Evolutionary conservation across 2,797 vertebrate genomes (phyloP).

Genomic region (Trematomus bernacchii): DNA sequence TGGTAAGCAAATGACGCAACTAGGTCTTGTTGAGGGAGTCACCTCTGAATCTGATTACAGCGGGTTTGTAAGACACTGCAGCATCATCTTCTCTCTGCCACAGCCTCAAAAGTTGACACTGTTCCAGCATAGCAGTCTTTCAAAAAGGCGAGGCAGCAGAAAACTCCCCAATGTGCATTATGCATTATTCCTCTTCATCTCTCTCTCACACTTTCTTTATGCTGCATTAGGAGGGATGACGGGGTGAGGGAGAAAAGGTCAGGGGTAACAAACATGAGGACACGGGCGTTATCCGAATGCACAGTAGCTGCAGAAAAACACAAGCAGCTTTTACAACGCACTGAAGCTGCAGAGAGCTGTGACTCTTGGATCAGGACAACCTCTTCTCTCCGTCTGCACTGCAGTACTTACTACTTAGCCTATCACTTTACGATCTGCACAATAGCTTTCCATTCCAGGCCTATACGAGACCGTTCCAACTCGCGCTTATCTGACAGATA

Average conservation of each 20-base stretch:
- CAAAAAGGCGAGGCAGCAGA: slow-evolving; percentile 70
- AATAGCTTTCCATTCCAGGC: slow-evolving; percentile 40
- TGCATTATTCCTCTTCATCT: slow-evolving; percentile 62
- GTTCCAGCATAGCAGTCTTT: slow-evolving; percentile 70
- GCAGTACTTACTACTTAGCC: slow-evolving; percentile 71
- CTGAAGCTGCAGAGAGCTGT: slow-evolving; percentile 57
- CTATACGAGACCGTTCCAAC: slow-evolving; percentile 48
- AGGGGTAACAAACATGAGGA: slow-evolving; percentile 48
- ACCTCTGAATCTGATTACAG: slow-evolving; percentile 71
- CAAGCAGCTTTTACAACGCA: slow-evolving; percentile 46
- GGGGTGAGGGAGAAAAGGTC: slow-evolving; percentile 53
- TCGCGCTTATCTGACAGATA: slow-evolving; percentile 56
- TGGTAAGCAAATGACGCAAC: slow-evolving; percentile 58
- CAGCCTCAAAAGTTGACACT: slow-evolving; percentile 63
- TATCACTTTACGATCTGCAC: slow-evolving; percentile 56
- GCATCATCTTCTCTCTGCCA: slow-evolving; percentile 53
- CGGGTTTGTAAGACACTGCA: slow-evolving; percentile 65
- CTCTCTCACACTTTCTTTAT: slow-evolving; percentile 19
- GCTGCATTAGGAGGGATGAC: slow-evolving; percentile 28
- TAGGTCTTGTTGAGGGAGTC: slow-evolving; percentile 56
- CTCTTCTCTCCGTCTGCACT: slow-evolving; percentile 66
- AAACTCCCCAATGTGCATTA: slow-evolving; percentile 51
- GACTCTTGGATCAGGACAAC: slow-evolving; percentile 55
- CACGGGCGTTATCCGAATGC: slow-evolving; percentile 20
- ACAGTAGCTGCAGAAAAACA: slow-evolving; percentile 25